A percentile compares a stretch with the other conserved stretches of the same genome.
These are phyloP conservation scores for Clitarchus hookeri DNA, from an alignment of 2,888 invertebrate species.

Conservation along the genomic window DNA sequence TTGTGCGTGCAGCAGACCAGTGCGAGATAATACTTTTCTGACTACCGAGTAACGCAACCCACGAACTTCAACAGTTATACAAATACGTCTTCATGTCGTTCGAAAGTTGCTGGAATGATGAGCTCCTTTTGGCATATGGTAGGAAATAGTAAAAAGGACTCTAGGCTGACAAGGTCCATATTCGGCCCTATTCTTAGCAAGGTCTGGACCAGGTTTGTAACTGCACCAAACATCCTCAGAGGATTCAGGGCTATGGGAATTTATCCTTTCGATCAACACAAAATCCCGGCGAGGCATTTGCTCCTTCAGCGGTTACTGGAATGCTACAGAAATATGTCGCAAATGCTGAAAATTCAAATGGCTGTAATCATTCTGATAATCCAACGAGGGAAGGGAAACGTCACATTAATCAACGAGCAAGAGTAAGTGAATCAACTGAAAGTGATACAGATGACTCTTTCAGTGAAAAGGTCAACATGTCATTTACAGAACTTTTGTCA, in stretches of 20 bases:
- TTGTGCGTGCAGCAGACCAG: too few species aligned
- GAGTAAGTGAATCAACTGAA: too few species aligned
- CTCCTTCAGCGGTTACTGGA: background rate
- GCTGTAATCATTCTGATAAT: background rate
- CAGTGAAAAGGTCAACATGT: background rate
- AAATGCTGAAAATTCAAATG: background rate
- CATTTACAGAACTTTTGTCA: background rate
- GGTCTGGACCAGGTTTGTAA: background rate
- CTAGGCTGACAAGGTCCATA: background rate
- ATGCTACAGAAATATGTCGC: background rate
- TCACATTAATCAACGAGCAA: too few species aligned
- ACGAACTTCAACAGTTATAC: background rate
- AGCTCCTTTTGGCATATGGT: background rate
- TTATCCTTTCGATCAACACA: background rate
- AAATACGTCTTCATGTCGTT: background rate
- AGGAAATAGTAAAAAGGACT: background rate
- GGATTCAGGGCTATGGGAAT: background rate
- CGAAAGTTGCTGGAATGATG: background rate
- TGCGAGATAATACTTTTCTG: too few species aligned
- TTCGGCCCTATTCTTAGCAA: background rate
- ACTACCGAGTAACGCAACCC: too few species aligned
- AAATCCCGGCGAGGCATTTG: too few species aligned
- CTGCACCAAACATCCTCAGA: background rate
- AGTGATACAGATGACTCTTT: background rate
- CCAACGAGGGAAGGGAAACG: background rate